These are phyloP conservation scores for Palythoa grandis DNA, from an alignment of 92 coral and sea anemone genomes.

Conservation along the genomic window DNA sequence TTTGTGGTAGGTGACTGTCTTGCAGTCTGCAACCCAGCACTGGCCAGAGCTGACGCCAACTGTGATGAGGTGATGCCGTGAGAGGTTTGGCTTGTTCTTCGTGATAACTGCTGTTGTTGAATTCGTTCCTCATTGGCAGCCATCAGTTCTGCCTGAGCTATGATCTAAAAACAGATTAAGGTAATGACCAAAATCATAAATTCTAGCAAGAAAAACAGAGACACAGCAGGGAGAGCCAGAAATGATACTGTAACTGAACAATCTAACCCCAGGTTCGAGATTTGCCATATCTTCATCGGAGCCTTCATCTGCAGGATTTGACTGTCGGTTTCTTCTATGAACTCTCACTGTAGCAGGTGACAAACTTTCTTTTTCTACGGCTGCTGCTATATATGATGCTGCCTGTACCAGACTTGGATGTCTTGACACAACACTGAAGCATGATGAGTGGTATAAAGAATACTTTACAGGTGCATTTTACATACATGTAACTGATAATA, in stretches of 20 bases:
- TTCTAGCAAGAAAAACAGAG: too few relatives aligned
- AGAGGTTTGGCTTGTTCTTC: slow-evolving; percentile 5
- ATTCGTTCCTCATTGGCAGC: slow-evolving; percentile 93
- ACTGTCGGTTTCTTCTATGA: slow-evolving; percentile 24
- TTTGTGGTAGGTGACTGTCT: slow-evolving; percentile 42
- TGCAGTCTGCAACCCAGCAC: slow-evolving; percentile 79
- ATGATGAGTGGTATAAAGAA: background rate
- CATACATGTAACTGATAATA: too few relatives aligned
- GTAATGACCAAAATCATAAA: background rate
- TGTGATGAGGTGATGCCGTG: slow-evolving; percentile 78
- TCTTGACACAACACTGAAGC: slow-evolving; percentile 71
- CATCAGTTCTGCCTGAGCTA: slow-evolving; percentile 92
- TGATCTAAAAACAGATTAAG: slow-evolving; percentile 42
- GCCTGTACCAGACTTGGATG: slow-evolving; percentile 97
- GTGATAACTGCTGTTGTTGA: slow-evolving; percentile 68
- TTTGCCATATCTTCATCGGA: slow-evolving; percentile 81
- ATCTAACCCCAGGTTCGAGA: slow-evolving; percentile 89
- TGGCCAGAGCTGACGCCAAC: slow-evolving; percentile 85
- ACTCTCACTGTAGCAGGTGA: slow-evolving; percentile 43
- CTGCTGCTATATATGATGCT: slow-evolving; percentile 96
- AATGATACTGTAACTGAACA: background rate
- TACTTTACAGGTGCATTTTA: background rate
- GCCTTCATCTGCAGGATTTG: slow-evolving; percentile 54
- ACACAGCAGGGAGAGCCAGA: background rate
- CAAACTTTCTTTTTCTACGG: slow-evolving; percentile 81